Evolutionary conservation across 2,797 vertebrate genomes (phyloP).

Genomic region (Gastrophryne carolinensis): DNA sequence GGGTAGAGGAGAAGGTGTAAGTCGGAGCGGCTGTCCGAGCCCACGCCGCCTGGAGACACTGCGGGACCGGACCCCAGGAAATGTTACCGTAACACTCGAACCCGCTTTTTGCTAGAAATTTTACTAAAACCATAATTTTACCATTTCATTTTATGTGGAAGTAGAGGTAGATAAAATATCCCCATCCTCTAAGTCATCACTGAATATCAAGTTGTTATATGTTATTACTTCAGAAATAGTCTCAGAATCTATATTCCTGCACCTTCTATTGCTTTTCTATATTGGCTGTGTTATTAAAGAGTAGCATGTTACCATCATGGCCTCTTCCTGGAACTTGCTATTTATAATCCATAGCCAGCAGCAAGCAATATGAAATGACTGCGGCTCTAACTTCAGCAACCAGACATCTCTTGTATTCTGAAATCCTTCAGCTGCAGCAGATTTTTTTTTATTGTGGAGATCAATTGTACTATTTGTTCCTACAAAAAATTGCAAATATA

Average conservation of each 20-base stretch:
- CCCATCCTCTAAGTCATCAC: neutral
- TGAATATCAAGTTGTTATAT: neutral
- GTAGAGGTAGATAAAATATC: neutral
- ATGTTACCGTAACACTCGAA: no score
- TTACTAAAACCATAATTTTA: no score
- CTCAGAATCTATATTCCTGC: neutral
- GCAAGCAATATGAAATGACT: constrained; percentile 17
- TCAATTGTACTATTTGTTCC: constrained; percentile 32
- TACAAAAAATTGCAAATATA: constrained; percentile 24
- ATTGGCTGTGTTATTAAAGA: constrained; percentile 6
- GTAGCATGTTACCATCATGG: neutral
- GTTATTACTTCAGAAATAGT: neutral
- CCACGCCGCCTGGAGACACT: no score
- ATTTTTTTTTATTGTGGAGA: constrained; percentile 30
- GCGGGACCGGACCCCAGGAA: no score
- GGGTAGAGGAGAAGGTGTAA: no score
- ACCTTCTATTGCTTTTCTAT: constrained; percentile 15
- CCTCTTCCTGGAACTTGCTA: constrained; percentile 17
- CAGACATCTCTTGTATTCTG: constrained; percentile 5
- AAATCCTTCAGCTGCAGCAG: neutral
- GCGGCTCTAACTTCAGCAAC: neutral
- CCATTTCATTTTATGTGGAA: neutral
- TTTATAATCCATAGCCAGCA: constrained; percentile 49
- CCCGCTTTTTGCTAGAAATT: no score
- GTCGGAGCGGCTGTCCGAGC: no score